Evolutionary conservation across 2,113 vertebrate species (phyloP), one percentile per base, ranked within the genome.

Genomic region (Ammodytes marinus): DNA sequence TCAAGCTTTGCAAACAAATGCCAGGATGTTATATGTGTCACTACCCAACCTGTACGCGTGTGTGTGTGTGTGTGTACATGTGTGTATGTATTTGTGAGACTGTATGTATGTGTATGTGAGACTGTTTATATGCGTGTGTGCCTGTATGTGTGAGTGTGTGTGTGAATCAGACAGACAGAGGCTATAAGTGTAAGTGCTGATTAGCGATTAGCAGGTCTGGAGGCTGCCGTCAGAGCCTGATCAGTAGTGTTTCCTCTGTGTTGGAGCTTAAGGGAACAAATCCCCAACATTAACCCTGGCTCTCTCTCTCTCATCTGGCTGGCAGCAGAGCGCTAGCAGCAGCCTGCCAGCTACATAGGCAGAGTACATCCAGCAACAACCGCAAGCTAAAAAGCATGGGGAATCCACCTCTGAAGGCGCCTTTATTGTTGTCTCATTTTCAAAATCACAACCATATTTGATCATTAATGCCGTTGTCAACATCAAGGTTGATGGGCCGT

Each of bases 221-320:
- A 89, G 79, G 88, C 90, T 89, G 91, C 83, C 89, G 69, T 86
- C 74, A n/a, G 82, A 86, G 85, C 90, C 27, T 93, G 91, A 93
- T 93, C 92, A 92, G 91, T 93, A 90, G 27, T 27, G 27, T 91
- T 92, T 92, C 86, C 86, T 92, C 81, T 90, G 87, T 92, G 93
- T 91, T 46, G 72, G 91, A 94, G 93, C 93, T 94, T 94, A 93
- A 93, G 91, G 91, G 92, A 94, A 93, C 93, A 94, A 94, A 94
- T 94, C 93, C 27, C 93, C 91, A 79, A 94, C 93, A 94, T 94
- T 94, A 94, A 92, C 92, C 92, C 88, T 74, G 92, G 27, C 27
- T 27, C 27, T 27, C 27, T 27, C 27, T 27, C 91, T 93, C 93
- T 94, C 91, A 93, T 94, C 91, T 93, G 92, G 89, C 91, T 93